Conservation (phyloP, 2,113 vertebrate species). For the Gnathonemus longibarbis region DNA sequence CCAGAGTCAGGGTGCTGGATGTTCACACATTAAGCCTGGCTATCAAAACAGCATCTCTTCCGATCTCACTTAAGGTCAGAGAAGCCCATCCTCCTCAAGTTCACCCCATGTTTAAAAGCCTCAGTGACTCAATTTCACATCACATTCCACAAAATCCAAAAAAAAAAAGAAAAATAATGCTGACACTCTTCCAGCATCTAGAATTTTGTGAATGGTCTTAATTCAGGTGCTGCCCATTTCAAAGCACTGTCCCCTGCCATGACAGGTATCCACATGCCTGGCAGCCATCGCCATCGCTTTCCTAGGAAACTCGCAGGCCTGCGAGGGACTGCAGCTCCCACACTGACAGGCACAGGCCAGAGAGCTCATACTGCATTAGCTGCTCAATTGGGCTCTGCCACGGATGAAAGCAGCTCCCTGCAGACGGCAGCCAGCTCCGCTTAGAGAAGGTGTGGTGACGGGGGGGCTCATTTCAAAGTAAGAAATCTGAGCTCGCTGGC, state of each 20-base stretch:
- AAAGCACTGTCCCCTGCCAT: background rate
- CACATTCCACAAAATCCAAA: background rate
- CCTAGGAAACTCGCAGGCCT: background rate
- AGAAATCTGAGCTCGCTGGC: background rate
- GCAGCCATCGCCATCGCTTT: background rate
- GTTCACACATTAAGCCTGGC: background rate
- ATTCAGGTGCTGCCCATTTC: background rate
- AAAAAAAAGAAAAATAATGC: background rate
- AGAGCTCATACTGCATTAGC: background rate
- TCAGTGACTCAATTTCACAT: background rate
- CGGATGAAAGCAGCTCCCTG: background rate
- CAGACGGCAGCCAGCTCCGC: background rate
- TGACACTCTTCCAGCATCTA: background rate
- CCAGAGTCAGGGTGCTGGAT: background rate
- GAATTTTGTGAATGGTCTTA: background rate
- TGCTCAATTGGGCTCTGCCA: background rate
- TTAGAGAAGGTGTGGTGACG: background rate
- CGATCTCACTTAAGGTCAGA: background rate
- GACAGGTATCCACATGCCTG: background rate
- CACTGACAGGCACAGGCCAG: background rate
- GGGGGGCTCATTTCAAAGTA: background rate
- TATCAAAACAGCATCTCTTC: background rate
- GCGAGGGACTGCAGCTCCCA: background rate
- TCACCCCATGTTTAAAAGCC: background rate
- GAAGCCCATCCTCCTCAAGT: background rate